A percentile compares a stretch with the other conserved stretches of the same genome.
These are phyloP conservation scores for Sinocyclocheilus grahami DNA, from an alignment of 2,113 vertebrate species.

Conservation along the genomic window DNA sequence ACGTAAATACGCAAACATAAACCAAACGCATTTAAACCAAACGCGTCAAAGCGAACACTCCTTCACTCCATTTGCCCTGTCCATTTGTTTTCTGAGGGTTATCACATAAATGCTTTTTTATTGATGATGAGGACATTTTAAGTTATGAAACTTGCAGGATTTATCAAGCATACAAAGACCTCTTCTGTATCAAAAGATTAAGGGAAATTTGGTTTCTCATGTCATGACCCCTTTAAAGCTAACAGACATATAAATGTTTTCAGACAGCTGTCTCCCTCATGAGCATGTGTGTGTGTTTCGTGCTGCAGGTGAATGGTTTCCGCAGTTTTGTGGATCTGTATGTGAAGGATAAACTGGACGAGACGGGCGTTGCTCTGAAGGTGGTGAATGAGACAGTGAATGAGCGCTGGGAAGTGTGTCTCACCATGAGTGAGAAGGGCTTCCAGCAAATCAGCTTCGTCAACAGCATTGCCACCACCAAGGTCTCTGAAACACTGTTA, in stretches of 20 bases:
- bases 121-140: too few species aligned
- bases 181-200: too few species aligned
- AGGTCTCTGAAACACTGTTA: slow-evolving; percentile 76
- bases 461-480: slow-evolving; percentile 98
- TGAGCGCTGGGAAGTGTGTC: slow-evolving; percentile 97
- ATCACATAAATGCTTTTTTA: too few species aligned
- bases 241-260: neutral
- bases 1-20: too few species aligned
- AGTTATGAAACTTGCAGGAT: too few species aligned
- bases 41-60: too few species aligned
- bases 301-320: slow-evolving; percentile 88
- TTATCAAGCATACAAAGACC: too few species aligned
- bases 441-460: slow-evolving; percentile 99
- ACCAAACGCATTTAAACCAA: too few species aligned
- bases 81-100: too few species aligned
- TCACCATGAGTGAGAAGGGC: slow-evolving; percentile 96
- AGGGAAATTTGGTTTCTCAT: too few species aligned
- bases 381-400: slow-evolving; percentile 94
- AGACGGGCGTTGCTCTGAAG: slow-evolving; percentile 93
- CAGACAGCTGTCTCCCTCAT: neutral
- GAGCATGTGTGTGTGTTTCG: slow-evolving; percentile 19
- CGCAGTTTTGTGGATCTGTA: slow-evolving; percentile 98
- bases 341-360: slow-evolving; percentile 97
- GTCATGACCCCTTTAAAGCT: neutral
- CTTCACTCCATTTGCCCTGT: too few species aligned